Percentiles rank a stretch among this genome's conserved stretches.
These are phyloP conservation scores for Heliconius hortense DNA, from an alignment of 2,888 invertebrate genomes.

Conservation along the genomic window DNA sequence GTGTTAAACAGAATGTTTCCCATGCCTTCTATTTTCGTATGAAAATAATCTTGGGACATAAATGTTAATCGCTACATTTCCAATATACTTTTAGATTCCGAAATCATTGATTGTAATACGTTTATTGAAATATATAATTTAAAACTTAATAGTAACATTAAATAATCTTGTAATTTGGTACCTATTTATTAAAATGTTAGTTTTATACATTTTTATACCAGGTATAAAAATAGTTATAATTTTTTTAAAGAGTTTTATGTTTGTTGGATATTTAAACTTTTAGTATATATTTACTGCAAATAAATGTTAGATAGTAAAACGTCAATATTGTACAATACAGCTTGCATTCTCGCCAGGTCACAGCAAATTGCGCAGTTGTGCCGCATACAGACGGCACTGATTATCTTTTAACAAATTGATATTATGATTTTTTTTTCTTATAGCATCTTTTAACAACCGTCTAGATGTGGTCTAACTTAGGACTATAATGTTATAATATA, in stretches of 20 bases:
- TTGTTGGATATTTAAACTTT: background rate
- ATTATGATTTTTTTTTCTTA: conserved; percentile 2
- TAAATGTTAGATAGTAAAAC: conserved; percentile 12
- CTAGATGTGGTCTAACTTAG: background rate
- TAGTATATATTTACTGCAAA: background rate
- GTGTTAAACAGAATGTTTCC: too few relatives aligned
- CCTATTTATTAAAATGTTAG: background rate
- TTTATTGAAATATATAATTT: background rate
- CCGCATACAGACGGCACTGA: conserved; percentile 21
- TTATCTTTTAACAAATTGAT: conserved; percentile 14
- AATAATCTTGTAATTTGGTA: background rate
- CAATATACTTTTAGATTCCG: too few relatives aligned
- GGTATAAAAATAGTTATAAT: background rate
- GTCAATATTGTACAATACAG: conserved; percentile 15
- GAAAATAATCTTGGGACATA: too few relatives aligned
- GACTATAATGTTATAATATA: background rate
- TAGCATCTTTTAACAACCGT: background rate
- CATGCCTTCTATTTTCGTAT: too few relatives aligned
- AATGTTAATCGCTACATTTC: too few relatives aligned
- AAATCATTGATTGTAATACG: too few relatives aligned
- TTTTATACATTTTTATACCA: background rate
- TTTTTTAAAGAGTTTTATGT: background rate
- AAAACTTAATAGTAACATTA: background rate
- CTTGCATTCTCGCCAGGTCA: conserved; percentile 21
- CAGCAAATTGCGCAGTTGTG: conserved; percentile 20